Conservation (phyloP, 2,797 vertebrate genomes). For the Poeciliopsis turneri region DNA sequence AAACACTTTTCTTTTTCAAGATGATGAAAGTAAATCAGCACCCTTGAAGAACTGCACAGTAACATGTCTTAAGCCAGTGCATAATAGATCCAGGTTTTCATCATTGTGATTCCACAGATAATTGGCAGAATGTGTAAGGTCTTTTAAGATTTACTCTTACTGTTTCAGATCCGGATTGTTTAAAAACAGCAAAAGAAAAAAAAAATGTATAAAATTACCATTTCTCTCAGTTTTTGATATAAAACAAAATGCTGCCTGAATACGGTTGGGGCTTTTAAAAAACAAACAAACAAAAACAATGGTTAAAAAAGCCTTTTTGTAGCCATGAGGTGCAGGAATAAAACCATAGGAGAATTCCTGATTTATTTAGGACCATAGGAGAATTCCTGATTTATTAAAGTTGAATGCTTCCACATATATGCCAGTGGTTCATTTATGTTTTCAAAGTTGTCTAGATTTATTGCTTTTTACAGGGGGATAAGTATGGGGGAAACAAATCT, state of each 20-base stretch:
- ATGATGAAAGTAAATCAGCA: conserved; percentile 22
- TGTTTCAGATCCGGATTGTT: not conserved
- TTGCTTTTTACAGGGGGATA: conserved; percentile 15
- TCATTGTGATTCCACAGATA: conserved; percentile 4
- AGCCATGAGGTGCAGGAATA: conserved; percentile 7
- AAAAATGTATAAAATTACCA: not conserved
- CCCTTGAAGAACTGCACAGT: conserved; percentile 5
- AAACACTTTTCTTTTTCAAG: conserved; percentile 30
- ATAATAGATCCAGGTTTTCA: conserved; percentile 18
- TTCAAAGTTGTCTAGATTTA: conserved; percentile 35
- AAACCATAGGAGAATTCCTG: conserved; percentile 11
- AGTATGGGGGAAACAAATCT: conserved; percentile 4
- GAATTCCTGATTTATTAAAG: conserved; percentile 26
- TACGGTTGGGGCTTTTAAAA: conserved; percentile 7
- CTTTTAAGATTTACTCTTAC: not conserved
- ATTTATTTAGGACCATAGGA: conserved; percentile 24
- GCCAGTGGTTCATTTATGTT: conserved; percentile 23
- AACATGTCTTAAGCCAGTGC: conserved; percentile 5
- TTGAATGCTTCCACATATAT: conserved; percentile 18
- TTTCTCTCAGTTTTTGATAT: conserved; percentile 1
- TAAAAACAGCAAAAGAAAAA: not conserved
- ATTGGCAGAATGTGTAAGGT: conserved; percentile 18
- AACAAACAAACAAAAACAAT: not conserved
- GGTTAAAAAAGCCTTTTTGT: conserved; percentile 6
- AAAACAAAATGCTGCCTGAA: conserved; percentile 26